Evolutionary conservation across 2,113 vertebrate genomes (phyloP).

Genomic region (Rhea pennata): DNA sequence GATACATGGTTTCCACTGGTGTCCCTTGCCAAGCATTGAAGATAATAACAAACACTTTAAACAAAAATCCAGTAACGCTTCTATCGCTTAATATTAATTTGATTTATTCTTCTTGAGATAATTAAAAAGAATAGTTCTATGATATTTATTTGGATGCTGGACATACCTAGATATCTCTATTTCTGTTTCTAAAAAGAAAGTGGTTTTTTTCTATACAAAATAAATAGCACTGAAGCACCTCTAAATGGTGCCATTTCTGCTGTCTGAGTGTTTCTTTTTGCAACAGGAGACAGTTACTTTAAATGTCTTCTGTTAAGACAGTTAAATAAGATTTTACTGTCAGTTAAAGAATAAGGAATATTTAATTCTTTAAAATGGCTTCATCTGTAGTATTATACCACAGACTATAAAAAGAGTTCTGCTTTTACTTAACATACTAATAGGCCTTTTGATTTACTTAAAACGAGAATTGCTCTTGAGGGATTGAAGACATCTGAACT

Average conservation of each 20-base stretch:
- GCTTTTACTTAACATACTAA: slow-evolving; percentile 27
- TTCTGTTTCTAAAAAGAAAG: not conserved
- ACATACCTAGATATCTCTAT: not conserved
- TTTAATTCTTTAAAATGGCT: too few relatives aligned
- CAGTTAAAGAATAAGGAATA: not conserved
- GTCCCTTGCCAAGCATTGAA: not conserved
- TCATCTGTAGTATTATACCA: not conserved
- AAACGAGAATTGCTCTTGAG: not conserved
- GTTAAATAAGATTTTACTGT: not conserved
- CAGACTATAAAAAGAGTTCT: not conserved
- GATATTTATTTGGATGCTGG: not conserved
- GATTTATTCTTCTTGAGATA: not conserved
- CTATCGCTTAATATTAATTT: not conserved
- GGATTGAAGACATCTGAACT: slow-evolving; percentile 12
- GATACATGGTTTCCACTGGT: not conserved
- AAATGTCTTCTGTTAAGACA: not conserved
- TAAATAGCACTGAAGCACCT: not conserved
- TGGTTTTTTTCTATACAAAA: not conserved
- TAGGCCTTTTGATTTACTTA: slow-evolving; percentile 20
- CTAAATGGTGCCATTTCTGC: not conserved
- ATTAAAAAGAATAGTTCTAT: not conserved
- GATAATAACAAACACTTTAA: not conserved
- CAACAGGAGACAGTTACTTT: not conserved
- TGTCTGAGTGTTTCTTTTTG: not conserved
- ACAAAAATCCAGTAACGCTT: accelerated